These are phyloP conservation scores for Lasiurus borealis DNA, from an alignment of 2,113 vertebrate genomes.

Conservation along the genomic window DNA sequence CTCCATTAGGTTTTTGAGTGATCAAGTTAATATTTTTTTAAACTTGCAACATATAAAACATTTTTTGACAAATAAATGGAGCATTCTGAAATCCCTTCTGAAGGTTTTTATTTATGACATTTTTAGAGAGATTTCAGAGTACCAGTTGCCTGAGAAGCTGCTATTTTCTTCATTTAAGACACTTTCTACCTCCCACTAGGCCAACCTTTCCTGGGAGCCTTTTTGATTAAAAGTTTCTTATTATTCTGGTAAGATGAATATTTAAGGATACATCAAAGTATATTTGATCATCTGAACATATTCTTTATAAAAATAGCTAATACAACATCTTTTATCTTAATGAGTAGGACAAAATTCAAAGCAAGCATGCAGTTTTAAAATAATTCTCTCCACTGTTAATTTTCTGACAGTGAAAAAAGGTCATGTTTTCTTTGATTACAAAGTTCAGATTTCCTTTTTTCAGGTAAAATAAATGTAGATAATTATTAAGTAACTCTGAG, in stretches of 20 bases:
- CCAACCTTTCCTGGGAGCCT: slow-evolving; percentile 13
- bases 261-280: slow-evolving; percentile 67
- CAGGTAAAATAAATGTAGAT: not conserved
- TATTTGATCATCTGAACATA: slow-evolving; percentile 49
- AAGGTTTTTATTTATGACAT: slow-evolving; percentile 44
- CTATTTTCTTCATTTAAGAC: slow-evolving; percentile 38
- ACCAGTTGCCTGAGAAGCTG: not conserved
- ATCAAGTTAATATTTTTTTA: slow-evolving; percentile 54
- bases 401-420: slow-evolving; percentile 10
- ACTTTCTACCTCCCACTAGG: slow-evolving; percentile 23
- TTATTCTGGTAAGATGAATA: slow-evolving; percentile 66
- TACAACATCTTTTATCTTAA: slow-evolving; percentile 60
- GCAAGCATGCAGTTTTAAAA: slow-evolving; percentile 33
- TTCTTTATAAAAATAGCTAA: slow-evolving; percentile 57
- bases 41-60: not conserved
- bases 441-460: not conserved
- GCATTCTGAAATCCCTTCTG: slow-evolving; percentile 22
- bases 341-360: slow-evolving; percentile 35
- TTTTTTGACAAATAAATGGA: slow-evolving; percentile 41
- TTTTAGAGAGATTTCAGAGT: not conserved
- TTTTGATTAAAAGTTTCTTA: slow-evolving; percentile 74
- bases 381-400: not conserved
- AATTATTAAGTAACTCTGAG: not conserved
- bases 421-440: not conserved
- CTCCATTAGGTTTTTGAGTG: slow-evolving; percentile 23